Base-by-base conservation (phyloP, 2,797 vertebrate genomes). In the Potorous gilbertii region DNA sequence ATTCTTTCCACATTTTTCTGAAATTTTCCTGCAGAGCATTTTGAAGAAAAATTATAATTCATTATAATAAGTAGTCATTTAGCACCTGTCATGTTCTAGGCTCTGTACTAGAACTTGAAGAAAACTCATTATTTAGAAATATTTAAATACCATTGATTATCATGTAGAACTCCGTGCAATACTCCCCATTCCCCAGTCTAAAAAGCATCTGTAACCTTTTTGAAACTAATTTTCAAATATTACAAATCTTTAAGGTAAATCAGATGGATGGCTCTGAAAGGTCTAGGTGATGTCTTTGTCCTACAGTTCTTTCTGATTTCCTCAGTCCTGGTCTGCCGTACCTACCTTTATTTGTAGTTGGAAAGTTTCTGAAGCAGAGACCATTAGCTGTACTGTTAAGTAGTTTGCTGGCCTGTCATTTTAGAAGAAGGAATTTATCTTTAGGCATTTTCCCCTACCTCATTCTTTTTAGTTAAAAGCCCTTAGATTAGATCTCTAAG, bases 281-380 rank as follows among this genome's bases (percentile, higher is more conserved):
- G 10, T 31, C 11, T 4, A 29, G 97, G 66, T 93, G 92, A 40
- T 81, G 21, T 92, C 93, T 94, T 96, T 96, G 97, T 96, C 97
- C 94, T 97, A 96, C 96, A 97, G 9, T 96, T 59, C 97, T 98
- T 96, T 97, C 98, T 97, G 54, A 87, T 96, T 91, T 16, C 24
- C 56, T 97, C 90, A 74, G 24, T 96, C 89, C 96, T 95, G 93
- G 95, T 90, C 93, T 56, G 92, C 95, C 93, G 94, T 97, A 93
- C 97, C 97, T 97, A 96, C 95, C 92, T 92, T n/a, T 92, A 66
- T 91, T 97, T 97, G 91, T 56, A 54, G 95, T 93, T 31, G 92
- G 96, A 97, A 97, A 94, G 93, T n/a, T 96, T 95, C 89, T 98
- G 92, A 91, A 96, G 95, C 57, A 95, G 54, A 96, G 90, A 95